Percentiles rank a stretch among this genome's conserved stretches.
phyloP scores from a whole-genome alignment of 2,797 vertebrate genomes.

The Threskiornis aethiopicus region DNA sequence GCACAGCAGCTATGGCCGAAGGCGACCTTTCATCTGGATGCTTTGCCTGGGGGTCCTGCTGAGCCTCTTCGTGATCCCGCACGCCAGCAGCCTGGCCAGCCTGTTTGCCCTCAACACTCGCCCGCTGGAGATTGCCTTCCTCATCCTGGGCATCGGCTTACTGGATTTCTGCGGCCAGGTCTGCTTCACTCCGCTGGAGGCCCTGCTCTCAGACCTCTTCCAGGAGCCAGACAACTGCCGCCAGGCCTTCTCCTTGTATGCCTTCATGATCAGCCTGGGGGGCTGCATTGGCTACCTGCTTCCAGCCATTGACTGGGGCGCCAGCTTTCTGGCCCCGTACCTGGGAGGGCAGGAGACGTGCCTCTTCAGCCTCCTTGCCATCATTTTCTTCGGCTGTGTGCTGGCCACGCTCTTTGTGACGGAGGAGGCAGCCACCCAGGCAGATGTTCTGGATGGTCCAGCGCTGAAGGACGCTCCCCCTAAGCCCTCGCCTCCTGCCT shows the following conservation, averaged over 20 bases:
- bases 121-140: conserved; percentile 77
- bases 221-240: conserved; percentile 82
- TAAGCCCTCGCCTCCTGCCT: background rate
- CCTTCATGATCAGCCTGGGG: conserved; percentile 86
- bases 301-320: conserved; percentile 82
- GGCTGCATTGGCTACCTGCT: conserved; percentile 88
- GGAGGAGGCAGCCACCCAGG: conserved; percentile 62
- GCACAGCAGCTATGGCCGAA: conserved; percentile 82
- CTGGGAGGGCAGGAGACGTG: conserved; percentile 83
- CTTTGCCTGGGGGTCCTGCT: conserved; percentile 83
- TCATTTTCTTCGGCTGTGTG: conserved; percentile 81
- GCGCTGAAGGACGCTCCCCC: background rate
- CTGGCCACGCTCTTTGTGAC: conserved; percentile 80
- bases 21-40: conserved; percentile 87
- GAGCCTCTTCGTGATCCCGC: conserved; percentile 82
- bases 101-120: conserved; percentile 56
- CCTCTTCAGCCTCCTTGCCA: conserved; percentile 79
- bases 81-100: conserved; percentile 73
- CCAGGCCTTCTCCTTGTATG: conserved; percentile 83
- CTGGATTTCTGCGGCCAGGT: conserved; percentile 87
- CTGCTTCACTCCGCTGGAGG: conserved; percentile 87
- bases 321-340: conserved; percentile 74
- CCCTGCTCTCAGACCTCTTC: conserved; percentile 85
- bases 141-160: conserved; percentile 80
- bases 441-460: background rate